A percentile compares a stretch with the other conserved stretches of the same genome.
These are phyloP conservation scores for Trididemnum miniatum DNA, from an alignment of 23 tunicate species.

Conservation along the genomic window DNA sequence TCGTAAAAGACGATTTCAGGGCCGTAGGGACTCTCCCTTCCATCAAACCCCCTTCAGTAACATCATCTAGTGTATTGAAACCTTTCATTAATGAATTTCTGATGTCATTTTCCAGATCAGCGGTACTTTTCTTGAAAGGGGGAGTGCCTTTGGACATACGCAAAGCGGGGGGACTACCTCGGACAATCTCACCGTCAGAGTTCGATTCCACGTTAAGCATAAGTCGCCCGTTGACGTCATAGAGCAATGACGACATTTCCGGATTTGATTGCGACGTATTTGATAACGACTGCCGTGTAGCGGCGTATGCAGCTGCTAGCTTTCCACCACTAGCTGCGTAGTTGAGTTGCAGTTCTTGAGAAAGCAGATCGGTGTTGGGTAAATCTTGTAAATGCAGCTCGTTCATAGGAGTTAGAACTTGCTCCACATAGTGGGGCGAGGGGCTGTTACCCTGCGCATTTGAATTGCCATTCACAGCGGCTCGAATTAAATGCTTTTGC, in stretches of 20 bases:
- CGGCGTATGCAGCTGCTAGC: background rate
- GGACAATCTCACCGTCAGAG: slow-evolving; percentile 19
- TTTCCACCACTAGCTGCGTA: slow-evolving; percentile 16
- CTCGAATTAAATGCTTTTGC: slow-evolving; percentile 60
- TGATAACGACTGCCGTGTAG: background rate
- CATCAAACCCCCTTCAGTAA: background rate
- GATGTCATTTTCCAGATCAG: background rate
- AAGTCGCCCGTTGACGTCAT: background rate
- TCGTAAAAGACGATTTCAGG: background rate
- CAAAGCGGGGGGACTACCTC: slow-evolving; percentile 28
- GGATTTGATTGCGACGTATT: slow-evolving; percentile 22
- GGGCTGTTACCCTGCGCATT: background rate
- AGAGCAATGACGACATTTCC: background rate
- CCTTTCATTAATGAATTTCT: background rate
- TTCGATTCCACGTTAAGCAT: background rate
- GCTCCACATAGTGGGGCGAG: background rate
- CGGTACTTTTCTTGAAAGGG: background rate
- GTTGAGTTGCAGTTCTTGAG: background rate
- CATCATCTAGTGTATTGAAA: background rate
- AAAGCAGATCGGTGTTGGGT: background rate
- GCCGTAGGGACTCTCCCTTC: slow-evolving; percentile 27
- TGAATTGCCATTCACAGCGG: slow-evolving; percentile 45
- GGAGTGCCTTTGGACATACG: slow-evolving; percentile 17
- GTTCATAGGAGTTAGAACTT: background rate
- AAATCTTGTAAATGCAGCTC: slow-evolving; percentile 10